Evolutionary conservation across 2,797 vertebrate genomes (phyloP).

Genomic region (Halcyon leucocephala): DNA sequence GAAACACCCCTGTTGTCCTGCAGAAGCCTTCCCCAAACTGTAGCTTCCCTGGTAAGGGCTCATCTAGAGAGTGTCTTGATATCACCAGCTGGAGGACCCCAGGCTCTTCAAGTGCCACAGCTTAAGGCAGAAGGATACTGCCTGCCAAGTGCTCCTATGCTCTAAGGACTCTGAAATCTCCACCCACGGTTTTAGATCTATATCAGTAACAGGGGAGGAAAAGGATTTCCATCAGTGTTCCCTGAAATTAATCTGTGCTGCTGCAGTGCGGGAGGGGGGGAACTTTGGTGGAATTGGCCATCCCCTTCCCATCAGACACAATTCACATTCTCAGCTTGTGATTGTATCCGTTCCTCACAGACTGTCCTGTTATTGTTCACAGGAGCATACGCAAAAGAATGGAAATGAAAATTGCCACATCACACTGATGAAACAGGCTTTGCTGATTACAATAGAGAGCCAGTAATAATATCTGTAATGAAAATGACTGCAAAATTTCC

Average conservation of each 20-base stretch:
- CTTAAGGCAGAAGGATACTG: background rate
- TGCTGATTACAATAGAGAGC: conserved; percentile 32
- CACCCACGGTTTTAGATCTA: background rate
- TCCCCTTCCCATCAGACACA: background rate
- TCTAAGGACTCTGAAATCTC: background rate
- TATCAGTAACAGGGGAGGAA: accelerated
- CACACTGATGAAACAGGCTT: conserved; percentile 9
- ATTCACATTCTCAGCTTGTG: background rate
- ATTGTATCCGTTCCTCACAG: background rate
- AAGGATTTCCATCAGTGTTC: background rate
- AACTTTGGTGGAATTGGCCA: background rate
- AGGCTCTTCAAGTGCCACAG: background rate
- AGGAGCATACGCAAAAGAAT: background rate
- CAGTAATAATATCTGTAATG: conserved; percentile 26
- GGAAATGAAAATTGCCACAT: background rate
- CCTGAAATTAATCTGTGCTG: background rate
- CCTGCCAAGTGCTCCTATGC: background rate
- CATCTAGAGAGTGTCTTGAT: background rate
- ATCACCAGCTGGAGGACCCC: background rate
- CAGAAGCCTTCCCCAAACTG: background rate
- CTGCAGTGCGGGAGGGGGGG: background rate
- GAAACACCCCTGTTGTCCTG: background rate
- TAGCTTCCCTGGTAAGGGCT: background rate
- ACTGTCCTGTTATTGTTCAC: background rate
- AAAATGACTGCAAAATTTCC: conserved; percentile 30